Evolutionary conservation across 2,797 vertebrate genomes (phyloP).

Genomic region (Sardinella longiceps): DNA sequence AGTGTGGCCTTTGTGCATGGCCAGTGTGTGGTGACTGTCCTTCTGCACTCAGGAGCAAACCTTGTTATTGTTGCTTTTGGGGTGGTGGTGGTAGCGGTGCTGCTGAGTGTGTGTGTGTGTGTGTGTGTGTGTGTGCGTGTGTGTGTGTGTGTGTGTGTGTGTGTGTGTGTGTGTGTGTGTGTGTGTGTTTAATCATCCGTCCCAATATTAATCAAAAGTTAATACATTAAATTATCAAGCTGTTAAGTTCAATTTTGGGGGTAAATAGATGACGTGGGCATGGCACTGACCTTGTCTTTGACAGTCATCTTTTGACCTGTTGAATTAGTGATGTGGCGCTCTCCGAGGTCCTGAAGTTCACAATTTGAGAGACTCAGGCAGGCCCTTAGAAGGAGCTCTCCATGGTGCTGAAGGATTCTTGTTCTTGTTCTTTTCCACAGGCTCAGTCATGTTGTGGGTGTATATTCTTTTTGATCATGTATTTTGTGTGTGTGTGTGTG

Average conservation of each 20-base stretch:
- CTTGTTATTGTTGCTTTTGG: neutral
- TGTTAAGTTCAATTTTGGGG: no score
- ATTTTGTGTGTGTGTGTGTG: neutral
- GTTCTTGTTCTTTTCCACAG: neutral
- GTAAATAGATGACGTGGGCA: neutral
- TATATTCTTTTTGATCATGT: neutral
- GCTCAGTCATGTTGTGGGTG: neutral
- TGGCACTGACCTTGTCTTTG: neutral
- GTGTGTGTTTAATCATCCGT: no score
- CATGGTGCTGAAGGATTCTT: neutral
- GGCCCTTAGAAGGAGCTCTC: neutral
- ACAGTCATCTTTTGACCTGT: neutral
- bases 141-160: no score
- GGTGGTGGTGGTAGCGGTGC: neutral
- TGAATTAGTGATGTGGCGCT: conserved; percentile 16
- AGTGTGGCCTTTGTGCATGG: neutral
- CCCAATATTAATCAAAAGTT: no score
- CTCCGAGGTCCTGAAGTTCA: conserved; percentile 49
- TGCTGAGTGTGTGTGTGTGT: neutral
- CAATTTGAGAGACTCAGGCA: neutral
- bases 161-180: no score
- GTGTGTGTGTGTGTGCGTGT: no score
- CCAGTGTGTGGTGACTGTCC: neutral
- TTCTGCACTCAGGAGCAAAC: neutral
- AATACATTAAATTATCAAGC: no score